A percentile compares a stretch with the other conserved stretches of the same genome.
These are phyloP conservation scores for Gadopsis bispinosus DNA, from an alignment of 2,797 vertebrate genomes.

Conservation along the genomic window DNA sequence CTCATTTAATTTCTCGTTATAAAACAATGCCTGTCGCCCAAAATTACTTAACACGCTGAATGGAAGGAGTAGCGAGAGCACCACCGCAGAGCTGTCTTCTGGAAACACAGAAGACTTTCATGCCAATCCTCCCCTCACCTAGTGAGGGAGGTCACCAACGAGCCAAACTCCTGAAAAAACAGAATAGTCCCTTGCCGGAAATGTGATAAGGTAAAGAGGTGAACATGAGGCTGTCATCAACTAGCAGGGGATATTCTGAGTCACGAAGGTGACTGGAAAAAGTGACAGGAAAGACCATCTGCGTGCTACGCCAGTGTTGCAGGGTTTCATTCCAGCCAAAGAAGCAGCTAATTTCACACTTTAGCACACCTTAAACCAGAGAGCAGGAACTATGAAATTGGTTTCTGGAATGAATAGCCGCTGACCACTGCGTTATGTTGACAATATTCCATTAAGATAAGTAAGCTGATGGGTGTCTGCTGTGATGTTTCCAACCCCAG, in stretches of 20 bases:
- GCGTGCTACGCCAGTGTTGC: not conserved
- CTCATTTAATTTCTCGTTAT: constrained; percentile 1
- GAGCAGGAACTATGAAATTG: not conserved
- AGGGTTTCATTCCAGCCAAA: constrained; percentile 13
- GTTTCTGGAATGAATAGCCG: constrained; percentile 14
- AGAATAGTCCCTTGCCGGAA: constrained; percentile 19
- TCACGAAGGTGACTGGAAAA: constrained; percentile 42
- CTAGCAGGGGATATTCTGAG: constrained; percentile 43
- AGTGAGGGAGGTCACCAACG: not conserved
- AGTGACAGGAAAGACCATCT: constrained; percentile 39
- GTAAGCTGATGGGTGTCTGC: constrained; percentile 16
- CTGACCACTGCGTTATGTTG: constrained; percentile 7
- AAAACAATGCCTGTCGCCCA: not conserved
- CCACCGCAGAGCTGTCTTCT: constrained; percentile 5
- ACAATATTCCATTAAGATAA: constrained; percentile 36
- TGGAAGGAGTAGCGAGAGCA: constrained; percentile 14
- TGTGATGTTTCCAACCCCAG: constrained; percentile 32
- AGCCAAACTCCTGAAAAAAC: constrained; percentile 32
- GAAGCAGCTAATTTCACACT: constrained; percentile 12
- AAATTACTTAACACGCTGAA: not conserved
- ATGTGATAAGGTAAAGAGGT: constrained; percentile 31
- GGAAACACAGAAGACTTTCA: constrained; percentile 22
- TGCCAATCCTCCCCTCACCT: constrained; percentile 6
- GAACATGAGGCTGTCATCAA: constrained; percentile 41
- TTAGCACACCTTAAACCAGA: constrained; percentile 6